These are phyloP conservation scores for Melanerpes formicivorus DNA, from an alignment of 2,113 vertebrate species.

Conservation along the genomic window DNA sequence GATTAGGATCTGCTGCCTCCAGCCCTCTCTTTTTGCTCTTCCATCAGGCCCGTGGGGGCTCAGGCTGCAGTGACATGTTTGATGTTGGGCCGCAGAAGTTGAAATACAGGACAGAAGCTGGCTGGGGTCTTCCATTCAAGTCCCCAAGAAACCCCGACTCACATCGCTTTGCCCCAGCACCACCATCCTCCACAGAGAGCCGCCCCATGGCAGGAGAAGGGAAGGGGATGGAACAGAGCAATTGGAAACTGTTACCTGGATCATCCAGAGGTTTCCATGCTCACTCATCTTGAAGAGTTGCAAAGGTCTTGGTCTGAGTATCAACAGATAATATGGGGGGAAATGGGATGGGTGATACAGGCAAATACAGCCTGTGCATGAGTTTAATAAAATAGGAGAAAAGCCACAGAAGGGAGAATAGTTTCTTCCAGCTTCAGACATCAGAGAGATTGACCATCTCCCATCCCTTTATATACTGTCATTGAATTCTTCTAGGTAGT, in stretches of 20 bases:
- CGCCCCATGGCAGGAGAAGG: neutral
- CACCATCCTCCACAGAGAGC: neutral
- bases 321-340: neutral
- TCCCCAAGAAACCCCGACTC: neutral
- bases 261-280: neutral
- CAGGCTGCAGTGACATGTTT: conserved; percentile 60
- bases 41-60: conserved; percentile 57
- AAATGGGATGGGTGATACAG: neutral
- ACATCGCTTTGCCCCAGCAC: fast-evolving
- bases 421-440: neutral
- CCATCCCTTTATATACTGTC: neutral
- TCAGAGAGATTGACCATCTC: neutral
- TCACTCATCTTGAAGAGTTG: neutral
- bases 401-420: neutral
- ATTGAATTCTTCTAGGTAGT: neutral
- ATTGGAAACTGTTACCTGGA: neutral
- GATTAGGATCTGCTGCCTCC: conserved; percentile 76
- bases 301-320: conserved; percentile 1
- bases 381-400: neutral
- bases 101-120: conserved; percentile 53
- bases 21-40: conserved; percentile 72
- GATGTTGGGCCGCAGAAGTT: conserved; percentile 30
- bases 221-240: neutral
- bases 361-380: neutral
- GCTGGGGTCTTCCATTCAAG: neutral